Percentiles rank a stretch among this genome's conserved stretches.
Evolutionary conservation across 2,888 invertebrate species (phyloP).

Genomic region (Eupithecia vulgata): DNA sequence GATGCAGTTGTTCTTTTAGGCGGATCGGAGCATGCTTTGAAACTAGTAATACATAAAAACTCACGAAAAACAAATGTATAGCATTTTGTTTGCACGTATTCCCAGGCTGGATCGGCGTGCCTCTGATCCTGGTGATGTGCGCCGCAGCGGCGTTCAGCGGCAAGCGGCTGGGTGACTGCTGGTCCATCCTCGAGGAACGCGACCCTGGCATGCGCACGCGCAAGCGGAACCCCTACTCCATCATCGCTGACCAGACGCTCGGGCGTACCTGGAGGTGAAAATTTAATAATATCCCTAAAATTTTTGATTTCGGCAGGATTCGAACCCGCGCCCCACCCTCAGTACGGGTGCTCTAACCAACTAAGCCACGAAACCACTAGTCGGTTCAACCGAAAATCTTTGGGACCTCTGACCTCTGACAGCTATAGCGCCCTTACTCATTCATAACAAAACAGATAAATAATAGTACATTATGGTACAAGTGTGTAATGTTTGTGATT

Average conservation of each 20-base stretch:
- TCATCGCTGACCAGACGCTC: conserved; percentile 86
- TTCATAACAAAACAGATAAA: too few species aligned
- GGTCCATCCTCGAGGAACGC: conserved; percentile 87
- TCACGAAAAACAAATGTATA: not conserved
- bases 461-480: too few species aligned
- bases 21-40: not conserved
- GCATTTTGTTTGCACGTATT: conserved; percentile 26
- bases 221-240: conserved; percentile 87
- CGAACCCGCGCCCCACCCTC: too few species aligned
- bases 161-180: conserved; percentile 86
- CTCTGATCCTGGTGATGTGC: conserved; percentile 84
- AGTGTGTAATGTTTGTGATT: too few species aligned
- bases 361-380: too few species aligned
- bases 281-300: too few species aligned
- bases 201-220: conserved; percentile 84
- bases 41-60: not conserved
- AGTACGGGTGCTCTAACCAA: too few species aligned
- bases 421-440: too few species aligned
- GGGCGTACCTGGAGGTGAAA: conserved; percentile 85
- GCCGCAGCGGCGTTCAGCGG: conserved; percentile 86
- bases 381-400: too few species aligned
- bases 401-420: too few species aligned
- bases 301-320: too few species aligned
- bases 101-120: conserved; percentile 87
- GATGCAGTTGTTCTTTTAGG: too few species aligned